phyloP scores from a whole-genome alignment of 2,888 invertebrate species.

The Lasioglossum figueresi region DNA sequence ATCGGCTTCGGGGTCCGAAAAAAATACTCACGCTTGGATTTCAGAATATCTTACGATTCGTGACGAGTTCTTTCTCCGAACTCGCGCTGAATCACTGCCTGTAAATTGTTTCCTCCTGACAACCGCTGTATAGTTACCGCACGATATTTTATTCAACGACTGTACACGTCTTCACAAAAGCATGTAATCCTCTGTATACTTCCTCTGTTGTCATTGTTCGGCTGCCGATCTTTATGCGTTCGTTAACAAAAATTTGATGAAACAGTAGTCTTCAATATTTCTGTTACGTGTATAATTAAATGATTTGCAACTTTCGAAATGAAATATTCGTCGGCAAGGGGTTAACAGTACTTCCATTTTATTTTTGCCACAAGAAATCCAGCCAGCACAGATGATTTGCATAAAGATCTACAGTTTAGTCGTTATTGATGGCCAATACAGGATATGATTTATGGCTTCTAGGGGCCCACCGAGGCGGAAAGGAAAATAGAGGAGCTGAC shows the following conservation, averaged over 20 bases:
- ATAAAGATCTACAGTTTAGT: conserved; percentile 6
- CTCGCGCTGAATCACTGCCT: conserved; percentile 62
- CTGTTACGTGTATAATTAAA: not conserved
- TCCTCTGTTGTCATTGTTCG: not conserved
- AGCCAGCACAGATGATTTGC: not conserved
- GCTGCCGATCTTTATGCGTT: not conserved
- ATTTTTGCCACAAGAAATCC: not conserved
- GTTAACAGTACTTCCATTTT: not conserved
- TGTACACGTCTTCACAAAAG: conserved; percentile 12
- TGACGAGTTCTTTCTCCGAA: conserved; percentile 58
- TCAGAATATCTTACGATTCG: conserved; percentile 43
- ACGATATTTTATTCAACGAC: conserved; percentile 61
- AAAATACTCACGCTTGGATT: not conserved
- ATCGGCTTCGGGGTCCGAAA: not conserved
- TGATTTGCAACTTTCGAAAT: not conserved
- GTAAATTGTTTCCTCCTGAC: conserved; percentile 52
- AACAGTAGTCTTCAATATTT: not conserved
- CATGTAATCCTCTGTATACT: conserved; percentile 19
- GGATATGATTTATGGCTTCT: conserved; percentile 57
- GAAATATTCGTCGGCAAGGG: not conserved
- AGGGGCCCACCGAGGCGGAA: conserved; percentile 96
- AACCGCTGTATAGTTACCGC: conserved; percentile 29
- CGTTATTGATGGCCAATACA: conserved; percentile 37
- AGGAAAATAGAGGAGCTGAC: conserved; percentile 97
- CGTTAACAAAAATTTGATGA: not conserved